Evolutionary conservation across 2,113 vertebrate genomes (phyloP), one percentile per base, ranked within the genome.

Genomic region (Nesospiza acunhae): DNA sequence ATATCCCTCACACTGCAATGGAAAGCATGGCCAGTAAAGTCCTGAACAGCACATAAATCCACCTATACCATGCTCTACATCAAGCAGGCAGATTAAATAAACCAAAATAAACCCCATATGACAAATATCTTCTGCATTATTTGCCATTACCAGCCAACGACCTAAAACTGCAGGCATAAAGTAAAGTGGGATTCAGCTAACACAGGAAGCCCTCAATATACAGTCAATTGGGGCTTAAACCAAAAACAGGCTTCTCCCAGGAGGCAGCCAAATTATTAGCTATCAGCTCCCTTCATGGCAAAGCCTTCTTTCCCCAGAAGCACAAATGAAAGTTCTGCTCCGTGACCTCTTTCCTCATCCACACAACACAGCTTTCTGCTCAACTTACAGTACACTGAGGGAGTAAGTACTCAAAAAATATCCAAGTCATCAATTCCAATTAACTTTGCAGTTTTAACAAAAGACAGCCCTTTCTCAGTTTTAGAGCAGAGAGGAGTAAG

Each of bases 251-350:
- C 8, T 75, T 72, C 62, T 62, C 26, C 27, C 17, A 46, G 10
- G 3, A 83, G 13, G 28, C 37, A 82, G 47, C 4, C 21, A 35
- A 22, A 60, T 13, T 10, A 30, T 60, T 67, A 75, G 13, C n/a
- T 17, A 79, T n/a, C 47, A 50, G 35, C 7, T 30, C 21, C 3
- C 26, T 70, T 63, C 0, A 0, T 8, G 24, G 12, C 13, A 72
- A 82, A 78, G 53, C 26, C 20, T 58, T 88, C 44, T 6, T 46
- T 26, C 15, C 15, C 33, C 3, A 4, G 28, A 62, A 64, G 27
- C 1, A 6, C 52, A 85, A 55, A 21, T 4, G 6, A 58, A 75
- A 83, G 9, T 35, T 91, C 23, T 64, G 35, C 64, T 42, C 35
- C 56, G 23, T 11, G 37, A 27, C 5, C 28, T 55, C 27, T 8